Evolutionary conservation across 2,888 invertebrate genomes (phyloP).

Genomic region (Drosophila nr. perissopoda): DNA sequence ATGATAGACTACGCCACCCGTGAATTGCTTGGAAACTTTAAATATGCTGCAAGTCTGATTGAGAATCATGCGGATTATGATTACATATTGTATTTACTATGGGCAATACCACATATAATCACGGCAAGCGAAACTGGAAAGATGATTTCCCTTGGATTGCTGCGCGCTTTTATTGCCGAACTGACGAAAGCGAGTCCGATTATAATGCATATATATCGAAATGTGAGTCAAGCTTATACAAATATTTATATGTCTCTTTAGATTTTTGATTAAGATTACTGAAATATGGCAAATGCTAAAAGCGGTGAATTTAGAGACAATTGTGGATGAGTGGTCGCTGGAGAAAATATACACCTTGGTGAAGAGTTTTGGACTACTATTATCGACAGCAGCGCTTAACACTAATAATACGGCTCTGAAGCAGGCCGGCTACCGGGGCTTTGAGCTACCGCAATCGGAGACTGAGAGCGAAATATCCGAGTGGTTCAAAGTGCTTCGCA

Average conservation of each 20-base stretch:
- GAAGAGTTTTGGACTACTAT: conserved; percentile 52
- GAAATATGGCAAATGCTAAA: conserved; percentile 61
- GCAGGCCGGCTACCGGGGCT: conserved; percentile 62
- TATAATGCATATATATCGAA: conserved; percentile 61
- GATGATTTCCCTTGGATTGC: conserved; percentile 55
- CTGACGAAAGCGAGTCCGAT: conserved; percentile 33
- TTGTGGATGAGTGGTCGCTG: conserved; percentile 52
- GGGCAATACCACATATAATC: conserved; percentile 57
- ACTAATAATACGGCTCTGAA: conserved; percentile 43
- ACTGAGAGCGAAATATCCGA: conserved; percentile 34
- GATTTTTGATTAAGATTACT: conserved; percentile 35
- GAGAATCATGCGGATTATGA: conserved; percentile 37
- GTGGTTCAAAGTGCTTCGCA: conserved; percentile 56
- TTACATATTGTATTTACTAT: conserved; percentile 47
- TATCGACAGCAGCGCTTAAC: conserved; percentile 48
- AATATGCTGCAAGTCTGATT: conserved; percentile 12
- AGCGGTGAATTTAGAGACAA: conserved; percentile 20
- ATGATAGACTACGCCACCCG: conserved; percentile 62
- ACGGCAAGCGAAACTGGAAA: conserved; percentile 68
- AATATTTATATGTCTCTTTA: not conserved
- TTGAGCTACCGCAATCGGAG: conserved; percentile 50
- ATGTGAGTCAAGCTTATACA: conserved; percentile 32
- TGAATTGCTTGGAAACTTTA: conserved; percentile 42
- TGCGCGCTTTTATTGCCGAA: conserved; percentile 47
- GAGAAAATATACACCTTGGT: conserved; percentile 43